A percentile compares a stretch with the other conserved stretches of the same genome.
Conservation (phyloP, 2,888 invertebrate genomes). For the Synergus japonicus region DNA sequence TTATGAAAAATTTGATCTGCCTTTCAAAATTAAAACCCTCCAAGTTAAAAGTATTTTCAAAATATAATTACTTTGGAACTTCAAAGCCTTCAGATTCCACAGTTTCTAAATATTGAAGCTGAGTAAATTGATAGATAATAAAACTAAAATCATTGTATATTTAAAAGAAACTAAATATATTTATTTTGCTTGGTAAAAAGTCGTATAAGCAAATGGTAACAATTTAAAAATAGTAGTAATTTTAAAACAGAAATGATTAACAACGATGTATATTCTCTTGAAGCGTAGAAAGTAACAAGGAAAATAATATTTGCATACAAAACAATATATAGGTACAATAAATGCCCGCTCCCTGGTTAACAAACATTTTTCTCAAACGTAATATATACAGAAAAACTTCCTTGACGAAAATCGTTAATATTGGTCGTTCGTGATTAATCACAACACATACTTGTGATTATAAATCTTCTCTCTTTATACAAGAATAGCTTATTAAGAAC, state of each 20-base stretch:
- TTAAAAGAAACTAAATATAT: slow-evolving; percentile 19
- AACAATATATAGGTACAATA: slow-evolving; percentile 2
- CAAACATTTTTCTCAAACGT: slow-evolving; percentile 4
- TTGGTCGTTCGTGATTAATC: neutral
- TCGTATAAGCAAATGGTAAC: neutral
- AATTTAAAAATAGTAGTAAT: slow-evolving; percentile 21
- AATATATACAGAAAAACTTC: neutral
- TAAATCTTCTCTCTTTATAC: neutral
- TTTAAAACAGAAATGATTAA: neutral
- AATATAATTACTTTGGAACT: too few species aligned
- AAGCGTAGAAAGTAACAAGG: neutral
- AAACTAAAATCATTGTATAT: neutral
- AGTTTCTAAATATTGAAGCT: neutral
- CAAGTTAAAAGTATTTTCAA: neutral
- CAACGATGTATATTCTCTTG: slow-evolving; percentile 3
- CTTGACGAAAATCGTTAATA: slow-evolving; percentile 1
- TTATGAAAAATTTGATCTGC: too few species aligned
- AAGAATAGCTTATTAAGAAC: neutral
- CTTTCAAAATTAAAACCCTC: neutral
- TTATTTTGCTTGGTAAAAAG: neutral
- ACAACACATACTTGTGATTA: slow-evolving; percentile 2
- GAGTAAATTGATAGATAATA: neutral
- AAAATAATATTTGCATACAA: slow-evolving; percentile 22
- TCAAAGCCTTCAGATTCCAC: neutral
- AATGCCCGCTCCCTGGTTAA: slow-evolving; percentile 17